Conservation (phyloP, 1,140 invertebrate species). For the Steinernema feltiae region DNA sequence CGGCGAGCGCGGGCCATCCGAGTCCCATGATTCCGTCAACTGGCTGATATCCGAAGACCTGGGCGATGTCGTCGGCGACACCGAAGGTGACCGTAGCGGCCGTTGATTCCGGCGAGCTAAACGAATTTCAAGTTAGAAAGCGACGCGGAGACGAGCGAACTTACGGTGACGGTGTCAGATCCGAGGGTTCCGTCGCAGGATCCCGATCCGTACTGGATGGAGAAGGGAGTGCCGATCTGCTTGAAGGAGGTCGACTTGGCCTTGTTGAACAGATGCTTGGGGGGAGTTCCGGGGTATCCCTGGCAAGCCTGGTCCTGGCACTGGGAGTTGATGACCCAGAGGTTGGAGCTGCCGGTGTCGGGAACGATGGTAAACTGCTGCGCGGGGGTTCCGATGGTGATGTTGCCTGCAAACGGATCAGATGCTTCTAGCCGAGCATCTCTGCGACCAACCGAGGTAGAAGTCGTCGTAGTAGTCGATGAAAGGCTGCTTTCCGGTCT, state of each 20-base stretch:
- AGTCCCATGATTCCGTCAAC: slow-evolving; percentile 32
- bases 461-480: slow-evolving; percentile 25
- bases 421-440: no score
- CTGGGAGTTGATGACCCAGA: slow-evolving; percentile 10
- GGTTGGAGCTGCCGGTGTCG: slow-evolving; percentile 13
- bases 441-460: no score
- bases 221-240: slow-evolving; percentile 11
- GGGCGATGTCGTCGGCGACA: slow-evolving; percentile 17
- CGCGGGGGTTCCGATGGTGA: slow-evolving; percentile 16
- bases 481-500: slow-evolving; percentile 4
- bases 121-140: not conserved
- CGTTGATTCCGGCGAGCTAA: not conserved
- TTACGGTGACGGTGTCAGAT: slow-evolving; percentile 17
- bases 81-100: slow-evolving; percentile 20
- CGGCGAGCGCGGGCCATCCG: slow-evolving; percentile 31
- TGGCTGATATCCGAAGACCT: slow-evolving; percentile 30
- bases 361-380: not conserved
- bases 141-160: not conserved
- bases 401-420: no score
- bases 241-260: not conserved
- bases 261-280: not conserved
- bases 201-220: slow-evolving; percentile 34
- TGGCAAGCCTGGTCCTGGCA: slow-evolving; percentile 2
- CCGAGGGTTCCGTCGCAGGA: slow-evolving; percentile 21
- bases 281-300: not conserved